Conservation (phyloP, 2,113 vertebrate species). For the Grus americana region DNA sequence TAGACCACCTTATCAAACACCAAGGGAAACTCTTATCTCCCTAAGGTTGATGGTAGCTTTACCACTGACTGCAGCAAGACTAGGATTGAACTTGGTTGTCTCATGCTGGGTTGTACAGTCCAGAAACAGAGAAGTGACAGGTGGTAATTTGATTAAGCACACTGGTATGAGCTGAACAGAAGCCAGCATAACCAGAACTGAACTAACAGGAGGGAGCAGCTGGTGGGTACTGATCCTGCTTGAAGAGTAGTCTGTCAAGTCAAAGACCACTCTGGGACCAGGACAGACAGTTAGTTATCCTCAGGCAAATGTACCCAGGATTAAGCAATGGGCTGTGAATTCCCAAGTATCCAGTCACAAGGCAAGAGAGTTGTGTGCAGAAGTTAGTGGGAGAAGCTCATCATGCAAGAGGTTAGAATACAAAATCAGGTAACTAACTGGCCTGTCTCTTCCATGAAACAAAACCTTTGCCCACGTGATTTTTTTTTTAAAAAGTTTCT, state of each 20-base stretch:
- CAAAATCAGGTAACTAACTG: neutral
- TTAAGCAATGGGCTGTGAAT: neutral
- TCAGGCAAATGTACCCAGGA: neutral
- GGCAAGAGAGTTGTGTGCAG: neutral
- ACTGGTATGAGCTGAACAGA: neutral
- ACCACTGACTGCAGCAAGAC: neutral
- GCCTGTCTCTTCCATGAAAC: neutral
- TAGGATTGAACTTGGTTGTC: neutral
- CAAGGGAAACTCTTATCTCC: neutral
- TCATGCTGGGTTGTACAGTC: neutral
- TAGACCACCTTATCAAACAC: neutral
- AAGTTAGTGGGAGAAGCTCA: neutral
- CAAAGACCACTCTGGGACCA: neutral
- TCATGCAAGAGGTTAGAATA: neutral
- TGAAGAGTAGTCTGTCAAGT: neutral
- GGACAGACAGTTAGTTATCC: neutral
- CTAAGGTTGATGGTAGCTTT: neutral
- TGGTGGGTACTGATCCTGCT: neutral
- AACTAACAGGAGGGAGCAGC: conserved; percentile 18
- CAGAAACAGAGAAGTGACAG: neutral
- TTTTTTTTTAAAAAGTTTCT: neutral
- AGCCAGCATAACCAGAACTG: neutral
- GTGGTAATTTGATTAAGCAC: neutral
- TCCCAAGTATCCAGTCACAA: neutral
- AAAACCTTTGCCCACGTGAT: neutral